A percentile compares a stretch with the other conserved stretches of the same genome.
phyloP scores from a whole-genome alignment of 2,113 vertebrate species.

The Alligator mississippiensis region DNA sequence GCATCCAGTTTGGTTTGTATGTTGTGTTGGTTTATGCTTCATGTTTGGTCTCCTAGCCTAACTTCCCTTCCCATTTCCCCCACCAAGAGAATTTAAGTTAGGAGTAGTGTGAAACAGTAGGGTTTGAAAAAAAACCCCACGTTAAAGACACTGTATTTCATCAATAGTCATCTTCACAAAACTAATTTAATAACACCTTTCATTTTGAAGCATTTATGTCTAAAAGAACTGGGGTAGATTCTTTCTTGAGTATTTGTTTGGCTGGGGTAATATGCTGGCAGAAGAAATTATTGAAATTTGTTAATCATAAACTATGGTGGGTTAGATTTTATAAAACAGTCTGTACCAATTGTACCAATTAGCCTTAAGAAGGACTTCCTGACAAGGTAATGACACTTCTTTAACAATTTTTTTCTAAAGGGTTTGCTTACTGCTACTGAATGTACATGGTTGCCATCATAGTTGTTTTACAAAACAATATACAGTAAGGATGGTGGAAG shows the following conservation, averaged over 20 bases:
- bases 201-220: background rate
- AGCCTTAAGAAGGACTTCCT: background rate
- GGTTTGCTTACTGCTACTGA: background rate
- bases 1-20: background rate
- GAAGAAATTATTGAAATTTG: background rate
- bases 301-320: background rate
- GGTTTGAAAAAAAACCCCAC: background rate
- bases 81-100: background rate
- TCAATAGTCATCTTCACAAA: background rate
- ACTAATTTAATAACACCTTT: background rate
- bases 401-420: slow-evolving; percentile 1
- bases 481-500: background rate
- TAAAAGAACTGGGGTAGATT: background rate
- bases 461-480: background rate
- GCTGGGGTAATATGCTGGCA: background rate
- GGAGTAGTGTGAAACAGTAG: background rate
- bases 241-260: background rate
- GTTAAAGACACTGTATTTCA: background rate
- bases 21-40: background rate
- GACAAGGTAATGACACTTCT: background rate
- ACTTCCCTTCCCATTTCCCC: background rate
- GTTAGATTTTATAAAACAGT: background rate
- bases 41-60: background rate
- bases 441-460: background rate
- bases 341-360: background rate